Percentiles rank a stretch among this genome's conserved stretches.
Conservation (phyloP, 1,140 invertebrate species). For the Saccostrea glomerata region DNA sequence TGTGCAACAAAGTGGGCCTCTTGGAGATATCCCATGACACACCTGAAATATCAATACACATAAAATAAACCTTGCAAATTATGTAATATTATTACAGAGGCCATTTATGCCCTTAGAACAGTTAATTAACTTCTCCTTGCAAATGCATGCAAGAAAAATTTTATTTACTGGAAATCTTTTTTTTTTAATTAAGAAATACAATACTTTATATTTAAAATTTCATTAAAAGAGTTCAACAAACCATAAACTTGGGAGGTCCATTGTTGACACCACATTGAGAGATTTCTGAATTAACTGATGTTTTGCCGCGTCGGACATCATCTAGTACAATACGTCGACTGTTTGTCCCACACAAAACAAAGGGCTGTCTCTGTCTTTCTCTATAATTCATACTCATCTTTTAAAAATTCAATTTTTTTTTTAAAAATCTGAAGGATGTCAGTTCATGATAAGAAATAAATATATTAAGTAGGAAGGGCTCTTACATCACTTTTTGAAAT, state of each 20-base stretch:
- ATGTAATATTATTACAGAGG: too few relatives aligned
- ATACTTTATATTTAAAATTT: too few relatives aligned
- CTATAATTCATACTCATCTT: background rate
- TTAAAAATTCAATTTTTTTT: background rate
- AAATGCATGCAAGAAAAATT: too few relatives aligned
- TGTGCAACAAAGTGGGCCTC: slow-evolving; percentile 68
- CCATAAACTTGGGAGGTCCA: slow-evolving; percentile 60
- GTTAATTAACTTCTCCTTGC: too few relatives aligned
- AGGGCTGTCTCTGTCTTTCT: slow-evolving; percentile 56
- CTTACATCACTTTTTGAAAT: too few relatives aligned
- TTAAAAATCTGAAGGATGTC: background rate
- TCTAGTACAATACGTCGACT: slow-evolving; percentile 55
- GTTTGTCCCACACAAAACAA: slow-evolving; percentile 69
- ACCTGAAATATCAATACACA: slow-evolving; percentile 61
- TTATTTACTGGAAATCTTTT: too few relatives aligned
- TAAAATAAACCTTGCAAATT: background rate
- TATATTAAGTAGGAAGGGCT: too few relatives aligned
- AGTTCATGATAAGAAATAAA: too few relatives aligned
- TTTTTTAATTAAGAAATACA: too few relatives aligned
- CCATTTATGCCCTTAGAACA: too few relatives aligned
- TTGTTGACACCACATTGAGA: slow-evolving; percentile 24
- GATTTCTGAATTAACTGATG: slow-evolving; percentile 9
- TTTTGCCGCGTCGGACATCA: slow-evolving; percentile 18
- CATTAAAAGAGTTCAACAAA: slow-evolving; percentile 1
- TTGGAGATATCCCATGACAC: slow-evolving; percentile 71